Evolutionary conservation across 1,140 invertebrate species (phyloP).

Genomic region (Tyrophagus putrescentiae): DNA sequence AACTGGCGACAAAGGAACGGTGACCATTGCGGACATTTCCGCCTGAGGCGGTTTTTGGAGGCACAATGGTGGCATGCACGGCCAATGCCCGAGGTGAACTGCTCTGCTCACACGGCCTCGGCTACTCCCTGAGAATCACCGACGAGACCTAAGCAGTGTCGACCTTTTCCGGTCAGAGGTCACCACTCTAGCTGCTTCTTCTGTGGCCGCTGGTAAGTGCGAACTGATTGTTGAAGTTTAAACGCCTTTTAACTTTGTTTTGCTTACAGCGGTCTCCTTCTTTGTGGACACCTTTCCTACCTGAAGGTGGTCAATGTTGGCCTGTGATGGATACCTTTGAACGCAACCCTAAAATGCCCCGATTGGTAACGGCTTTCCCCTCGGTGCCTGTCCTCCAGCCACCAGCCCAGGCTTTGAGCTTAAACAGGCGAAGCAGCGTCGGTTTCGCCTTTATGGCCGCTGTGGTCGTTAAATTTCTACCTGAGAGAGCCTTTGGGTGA

Average conservation of each 20-base stretch:
- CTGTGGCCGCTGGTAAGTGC: background rate
- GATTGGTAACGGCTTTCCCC: slow-evolving; percentile 58
- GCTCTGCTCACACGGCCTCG: background rate
- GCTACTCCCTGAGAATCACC: background rate
- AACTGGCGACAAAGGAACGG: slow-evolving; percentile 36
- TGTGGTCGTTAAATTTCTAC: slow-evolving; percentile 38
- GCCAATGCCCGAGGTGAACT: background rate
- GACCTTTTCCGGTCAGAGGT: background rate
- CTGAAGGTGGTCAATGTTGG: slow-evolving; percentile 49
- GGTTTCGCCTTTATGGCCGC: slow-evolving; percentile 57
- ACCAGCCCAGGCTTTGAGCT: slow-evolving; percentile 48
- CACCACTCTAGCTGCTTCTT: background rate
- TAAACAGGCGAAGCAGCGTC: slow-evolving; percentile 63
- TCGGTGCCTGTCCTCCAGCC: slow-evolving; percentile 38
- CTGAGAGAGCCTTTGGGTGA: too few species aligned
- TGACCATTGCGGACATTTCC: slow-evolving; percentile 44
- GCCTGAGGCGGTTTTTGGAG: background rate
- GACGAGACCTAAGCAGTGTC: background rate
- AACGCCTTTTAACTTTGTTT: background rate
- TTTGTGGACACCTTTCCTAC: slow-evolving; percentile 43
- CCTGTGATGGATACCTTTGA: slow-evolving; percentile 72
- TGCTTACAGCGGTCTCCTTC: background rate
- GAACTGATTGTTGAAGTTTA: background rate
- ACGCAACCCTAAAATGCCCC: slow-evolving; percentile 60
- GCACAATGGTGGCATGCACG: background rate